These are phyloP conservation scores for Rhizoglyphus robini DNA, from an alignment of 1,140 invertebrate species.

Conservation along the genomic window DNA sequence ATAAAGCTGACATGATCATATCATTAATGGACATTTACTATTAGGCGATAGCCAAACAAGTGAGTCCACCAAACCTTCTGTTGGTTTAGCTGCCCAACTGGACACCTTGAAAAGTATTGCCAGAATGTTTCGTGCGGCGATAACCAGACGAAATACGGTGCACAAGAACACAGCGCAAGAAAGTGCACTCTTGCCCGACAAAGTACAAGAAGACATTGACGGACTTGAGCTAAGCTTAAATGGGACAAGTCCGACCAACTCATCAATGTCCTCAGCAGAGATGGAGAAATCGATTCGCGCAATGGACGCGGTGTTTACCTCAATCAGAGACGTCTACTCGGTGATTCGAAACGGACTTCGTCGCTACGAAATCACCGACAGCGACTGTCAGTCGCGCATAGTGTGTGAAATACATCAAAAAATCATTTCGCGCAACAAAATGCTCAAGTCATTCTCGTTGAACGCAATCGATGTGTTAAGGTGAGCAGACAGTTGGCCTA, in stretches of 20 bases:
- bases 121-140: not conserved
- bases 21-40: no score
- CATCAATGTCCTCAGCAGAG: not conserved
- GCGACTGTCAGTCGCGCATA: slow-evolving; percentile 24
- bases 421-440: slow-evolving; percentile 19
- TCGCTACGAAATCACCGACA: slow-evolving; percentile 24
- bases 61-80: no score
- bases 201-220: not conserved
- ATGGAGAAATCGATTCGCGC: not conserved
- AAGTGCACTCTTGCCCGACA: not conserved
- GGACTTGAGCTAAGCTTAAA: not conserved
- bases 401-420: slow-evolving; percentile 25
- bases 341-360: slow-evolving; percentile 11
- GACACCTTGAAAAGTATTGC: not conserved
- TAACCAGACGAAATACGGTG: not conserved
- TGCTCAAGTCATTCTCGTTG: slow-evolving; percentile 23
- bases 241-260: not conserved
- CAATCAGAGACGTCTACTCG: slow-evolving; percentile 7
- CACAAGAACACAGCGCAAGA: not conserved
- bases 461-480: slow-evolving; percentile 23
- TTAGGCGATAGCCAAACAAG: not conserved
- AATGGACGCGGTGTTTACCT: slow-evolving; percentile 9
- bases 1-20: no score
- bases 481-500: slow-evolving; percentile 20
- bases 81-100: no score